Evolutionary conservation across 2,888 invertebrate species (phyloP), one percentile per base, ranked within the genome.

Genomic region (Oscheius myriophilus): DNA sequence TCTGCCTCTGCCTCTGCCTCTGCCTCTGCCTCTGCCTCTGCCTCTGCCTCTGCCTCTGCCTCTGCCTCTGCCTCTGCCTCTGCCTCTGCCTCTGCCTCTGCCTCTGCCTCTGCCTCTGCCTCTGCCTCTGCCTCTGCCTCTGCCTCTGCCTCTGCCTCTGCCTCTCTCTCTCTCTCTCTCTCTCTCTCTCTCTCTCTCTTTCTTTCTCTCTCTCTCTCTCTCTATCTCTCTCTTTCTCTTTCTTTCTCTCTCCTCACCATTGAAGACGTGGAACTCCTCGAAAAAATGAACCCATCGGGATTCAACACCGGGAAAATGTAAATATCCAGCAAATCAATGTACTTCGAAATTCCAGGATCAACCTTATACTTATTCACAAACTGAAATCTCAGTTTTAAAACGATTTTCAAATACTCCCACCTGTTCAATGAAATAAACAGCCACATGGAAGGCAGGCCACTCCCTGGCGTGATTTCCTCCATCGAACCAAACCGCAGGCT

Each of bases 381-480:
- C 76, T 80, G 46, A 21, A 46, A 45, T 16, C 14, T 12, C 25
- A 45, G 14, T 14, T 21, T 14, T 61, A 6, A 3, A n/a, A 11
- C 16, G 2, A 11, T 23, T 61, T 61, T 14, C 21, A 3, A 33
- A 4, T 7, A 57, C 4, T n/a, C n/a, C 45, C 41, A 81, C 84
- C 76, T 84, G 79, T 66, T 86, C 79, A 59, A 86, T 86, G 63
- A 86, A 84, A 71, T 84, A 86, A 14, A 85, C 72, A 21, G 82
- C 82, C 7, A 80, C 75, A 53, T 84, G 84, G 67, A 84, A 82
- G 0, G 86, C 84, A 1, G 86, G 84, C 86, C 86, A 86, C 65
- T 86, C 86, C 21, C 84, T 71, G 0, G 84, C 84, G 65, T 86
- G 86, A 51, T 84, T 86, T 12, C 84, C 83, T 7, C 79, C 83